Base-by-base conservation (phyloP, 2,888 invertebrate genomes). In the Pegoplata infirma region DNA sequence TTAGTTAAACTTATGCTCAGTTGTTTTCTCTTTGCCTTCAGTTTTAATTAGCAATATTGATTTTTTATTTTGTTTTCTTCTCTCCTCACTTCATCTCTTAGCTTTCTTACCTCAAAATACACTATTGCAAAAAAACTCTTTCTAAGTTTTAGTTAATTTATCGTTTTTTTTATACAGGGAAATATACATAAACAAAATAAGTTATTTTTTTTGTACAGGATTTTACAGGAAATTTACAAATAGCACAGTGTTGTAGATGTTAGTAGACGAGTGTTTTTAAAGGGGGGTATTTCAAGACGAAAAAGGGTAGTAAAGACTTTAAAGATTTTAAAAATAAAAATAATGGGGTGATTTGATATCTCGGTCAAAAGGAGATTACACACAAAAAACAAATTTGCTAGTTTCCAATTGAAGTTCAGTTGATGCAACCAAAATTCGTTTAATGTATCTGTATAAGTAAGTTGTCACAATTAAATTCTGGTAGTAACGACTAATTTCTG, bases 221-320 rank as follows among this genome's bases (percentile, higher is more conserved):
- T 83, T 88, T 83, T 87, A 87, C 86, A 87, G 84, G 81, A 86
- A 88, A 85, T 87, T 77, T 87, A 87, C 88, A 87, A 83, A 67
- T 46, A 79, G 66, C 51, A 67, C 66, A 71, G 71, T 67, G n/a
- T 59, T 12, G 8, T 17, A 40, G 14, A 14, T 56, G 51, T 58
- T 47, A 53, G 28, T 10, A 36, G 36, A 40, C 17, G 8, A 55
- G 32, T 51, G 36, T n/a, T 46, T 47, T 1, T n/a, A n/a, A n/a
- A n/a, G n/a, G n/a, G n/a, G n/a, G n/a, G n/a, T n/a, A n/a, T n/a
- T 5, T 25, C 64, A 61, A 71, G 67, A 75, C 4, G n/a, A 79
- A 75, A 79, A 79, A 25, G 56, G 79, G 79, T 79, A 79, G 79
- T 75, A 67, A 17, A 79, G 79, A 79, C 79, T 66, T 69, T 66